These are phyloP conservation scores for Teleogryllus occipitalis DNA, from an alignment of 1,140 invertebrate species.

Conservation along the genomic window DNA sequence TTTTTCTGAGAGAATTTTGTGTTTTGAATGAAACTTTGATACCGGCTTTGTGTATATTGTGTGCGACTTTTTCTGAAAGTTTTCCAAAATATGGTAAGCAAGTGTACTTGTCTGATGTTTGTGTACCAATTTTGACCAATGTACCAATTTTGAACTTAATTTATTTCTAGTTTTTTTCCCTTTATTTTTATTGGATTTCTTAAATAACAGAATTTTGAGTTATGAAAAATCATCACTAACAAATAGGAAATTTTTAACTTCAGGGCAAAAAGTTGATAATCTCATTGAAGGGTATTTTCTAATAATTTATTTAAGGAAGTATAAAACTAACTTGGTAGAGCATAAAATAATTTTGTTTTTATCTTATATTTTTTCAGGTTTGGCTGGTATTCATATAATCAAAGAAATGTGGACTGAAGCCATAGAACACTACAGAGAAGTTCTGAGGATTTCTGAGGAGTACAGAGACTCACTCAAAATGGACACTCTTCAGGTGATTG, in stretches of 20 bases:
- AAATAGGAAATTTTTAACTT: background rate
- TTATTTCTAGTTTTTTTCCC: background rate
- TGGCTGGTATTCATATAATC: slow-evolving; percentile 56
- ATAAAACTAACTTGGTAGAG: slow-evolving; percentile 15
- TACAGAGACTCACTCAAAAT: slow-evolving; percentile 44
- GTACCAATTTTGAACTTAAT: no score
- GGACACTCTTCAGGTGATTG: slow-evolving; percentile 43
- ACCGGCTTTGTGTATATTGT: no score
- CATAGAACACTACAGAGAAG: slow-evolving; percentile 50
- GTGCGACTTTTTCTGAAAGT: no score
- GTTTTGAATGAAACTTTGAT: no score
- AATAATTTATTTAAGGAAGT: no score
- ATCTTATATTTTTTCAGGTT: slow-evolving; percentile 30
- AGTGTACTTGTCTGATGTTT: no score
- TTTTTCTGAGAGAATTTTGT: no score
- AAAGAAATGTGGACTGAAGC: slow-evolving; percentile 44
- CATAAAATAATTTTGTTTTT: background rate
- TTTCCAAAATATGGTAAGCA: no score
- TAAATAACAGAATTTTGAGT: background rate
- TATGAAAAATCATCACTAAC: background rate
- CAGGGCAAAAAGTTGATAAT: no score
- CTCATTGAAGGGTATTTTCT: no score
- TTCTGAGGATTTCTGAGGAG: slow-evolving; percentile 45
- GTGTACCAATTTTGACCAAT: no score
- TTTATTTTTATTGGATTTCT: background rate